Conservation (phyloP, 2,113 vertebrate genomes). For the Entomyzon cyanotis region DNA sequence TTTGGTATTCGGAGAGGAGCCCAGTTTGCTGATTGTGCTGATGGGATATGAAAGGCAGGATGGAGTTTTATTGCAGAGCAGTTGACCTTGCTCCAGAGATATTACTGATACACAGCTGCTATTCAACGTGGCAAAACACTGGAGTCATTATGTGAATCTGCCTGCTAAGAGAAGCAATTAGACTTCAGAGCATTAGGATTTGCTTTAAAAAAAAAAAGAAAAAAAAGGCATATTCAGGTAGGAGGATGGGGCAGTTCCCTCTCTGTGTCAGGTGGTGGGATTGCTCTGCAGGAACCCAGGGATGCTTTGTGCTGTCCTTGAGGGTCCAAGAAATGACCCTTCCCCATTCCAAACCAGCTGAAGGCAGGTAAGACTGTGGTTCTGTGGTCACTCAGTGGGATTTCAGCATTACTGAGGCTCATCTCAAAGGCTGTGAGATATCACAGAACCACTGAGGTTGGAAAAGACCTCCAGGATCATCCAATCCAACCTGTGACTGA, state of each 20-base stretch:
- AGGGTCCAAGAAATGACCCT: neutral
- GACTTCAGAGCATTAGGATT: neutral
- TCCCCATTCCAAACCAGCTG: neutral
- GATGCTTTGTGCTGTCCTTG: neutral
- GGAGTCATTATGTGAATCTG: neutral
- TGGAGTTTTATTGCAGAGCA: constrained; percentile 28
- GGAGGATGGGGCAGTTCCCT: neutral
- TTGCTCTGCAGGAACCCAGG: neutral
- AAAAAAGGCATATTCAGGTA: neutral
- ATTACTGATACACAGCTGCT: constrained; percentile 31
- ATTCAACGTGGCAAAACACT: constrained; percentile 27
- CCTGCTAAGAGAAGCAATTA: constrained; percentile 35
- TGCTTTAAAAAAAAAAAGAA: neutral
- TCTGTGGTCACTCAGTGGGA: neutral
- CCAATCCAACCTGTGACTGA: neutral
- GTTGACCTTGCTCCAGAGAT: constrained; percentile 48
- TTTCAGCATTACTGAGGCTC: neutral
- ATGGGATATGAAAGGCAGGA: constrained; percentile 47
- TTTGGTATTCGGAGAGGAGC: constrained; percentile 1
- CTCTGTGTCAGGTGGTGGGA: neutral
- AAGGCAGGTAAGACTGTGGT: neutral
- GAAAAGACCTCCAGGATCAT: neutral
- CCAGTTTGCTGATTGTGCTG: neutral
- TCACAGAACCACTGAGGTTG: neutral
- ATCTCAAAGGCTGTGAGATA: neutral